Conservation (phyloP, 2,888 invertebrate species). For the Liopterus haemorrhoidalis region DNA sequence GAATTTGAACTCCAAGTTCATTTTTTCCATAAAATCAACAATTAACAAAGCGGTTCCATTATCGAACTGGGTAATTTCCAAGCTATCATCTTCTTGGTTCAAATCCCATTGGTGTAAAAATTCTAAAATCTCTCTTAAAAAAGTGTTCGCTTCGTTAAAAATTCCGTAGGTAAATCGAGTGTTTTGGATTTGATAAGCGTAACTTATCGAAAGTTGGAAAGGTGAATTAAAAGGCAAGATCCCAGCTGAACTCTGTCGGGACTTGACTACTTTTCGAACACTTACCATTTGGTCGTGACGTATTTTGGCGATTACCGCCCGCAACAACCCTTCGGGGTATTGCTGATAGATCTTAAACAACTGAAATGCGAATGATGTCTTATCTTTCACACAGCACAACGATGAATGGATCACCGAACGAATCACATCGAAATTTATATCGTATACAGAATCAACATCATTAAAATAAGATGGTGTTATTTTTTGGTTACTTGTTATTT, state of each 20-base stretch:
- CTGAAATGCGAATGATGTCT: conserved; percentile 59
- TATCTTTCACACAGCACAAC: conserved; percentile 55
- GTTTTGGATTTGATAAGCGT: conserved; percentile 41
- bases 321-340: conserved; percentile 60
- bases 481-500: conserved; percentile 17
- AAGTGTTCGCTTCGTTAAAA: conserved; percentile 45
- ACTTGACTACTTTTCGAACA: conserved; percentile 12
- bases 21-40: conserved; percentile 43
- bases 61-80: conserved; percentile 43
- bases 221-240: conserved; percentile 46
- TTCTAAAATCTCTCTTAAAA: conserved; percentile 7
- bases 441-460: conserved; percentile 46
- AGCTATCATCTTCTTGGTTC: conserved; percentile 24
- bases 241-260: conserved; percentile 10
- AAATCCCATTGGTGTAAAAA: conserved; percentile 21
- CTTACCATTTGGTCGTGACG: conserved; percentile 51
- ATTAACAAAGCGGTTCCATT: conserved; percentile 50
- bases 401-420: conserved; percentile 61
- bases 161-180: conserved; percentile 48
- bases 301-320: conserved; percentile 55
- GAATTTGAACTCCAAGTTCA: conserved; percentile 44
- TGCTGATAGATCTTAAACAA: conserved; percentile 66
- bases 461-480: conserved; percentile 34
- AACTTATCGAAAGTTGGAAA: conserved; percentile 46
- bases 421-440: conserved; percentile 52